phyloP scores from a whole-genome alignment of 2,888 invertebrate species.

The Agonopterix heracliana region DNA sequence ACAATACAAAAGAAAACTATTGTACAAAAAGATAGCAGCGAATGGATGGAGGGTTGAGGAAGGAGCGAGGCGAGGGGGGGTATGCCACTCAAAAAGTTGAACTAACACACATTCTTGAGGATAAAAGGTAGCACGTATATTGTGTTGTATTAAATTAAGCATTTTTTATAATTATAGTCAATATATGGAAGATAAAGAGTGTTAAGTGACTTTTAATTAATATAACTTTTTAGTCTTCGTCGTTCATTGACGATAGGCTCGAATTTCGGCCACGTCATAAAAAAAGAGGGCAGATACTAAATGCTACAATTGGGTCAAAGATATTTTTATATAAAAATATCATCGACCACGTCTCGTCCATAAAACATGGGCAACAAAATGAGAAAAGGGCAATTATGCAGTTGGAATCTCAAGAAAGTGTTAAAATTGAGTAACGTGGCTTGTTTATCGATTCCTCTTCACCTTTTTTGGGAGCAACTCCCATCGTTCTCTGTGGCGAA shows the following conservation, averaged over 20 bases:
- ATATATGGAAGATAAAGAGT: too few relatives aligned
- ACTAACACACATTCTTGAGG: too few relatives aligned
- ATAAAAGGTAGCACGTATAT: too few relatives aligned
- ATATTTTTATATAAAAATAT: slow-evolving; percentile 10
- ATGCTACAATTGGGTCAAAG: not conserved
- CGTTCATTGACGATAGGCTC: slow-evolving; percentile 13
- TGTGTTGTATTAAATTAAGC: too few relatives aligned
- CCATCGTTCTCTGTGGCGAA: slow-evolving; percentile 8
- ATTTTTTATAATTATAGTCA: too few relatives aligned
- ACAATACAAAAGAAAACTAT: slow-evolving; percentile 3
- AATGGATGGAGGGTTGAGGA: slow-evolving; percentile 18
- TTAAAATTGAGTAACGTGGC: slow-evolving; percentile 11
- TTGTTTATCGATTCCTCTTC: slow-evolving; percentile 13
- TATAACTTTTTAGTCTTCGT: too few relatives aligned
- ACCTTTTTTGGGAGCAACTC: slow-evolving; percentile 11
- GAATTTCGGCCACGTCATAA: slow-evolving; percentile 10
- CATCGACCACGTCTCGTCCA: slow-evolving; percentile 7
- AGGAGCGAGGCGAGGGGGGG: too few relatives aligned
- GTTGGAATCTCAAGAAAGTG: slow-evolving; percentile 5
- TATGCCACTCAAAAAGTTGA: too few relatives aligned
- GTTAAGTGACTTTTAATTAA: too few relatives aligned
- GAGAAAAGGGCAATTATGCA: slow-evolving; percentile 11
- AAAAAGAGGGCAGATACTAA: not conserved
- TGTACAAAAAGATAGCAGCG: slow-evolving; percentile 11
- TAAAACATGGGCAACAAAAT: slow-evolving; percentile 11